Evolutionary conservation across 1,140 invertebrate genomes (phyloP), one percentile per base, ranked within the genome.

Genomic region (Bombus confusus): DNA sequence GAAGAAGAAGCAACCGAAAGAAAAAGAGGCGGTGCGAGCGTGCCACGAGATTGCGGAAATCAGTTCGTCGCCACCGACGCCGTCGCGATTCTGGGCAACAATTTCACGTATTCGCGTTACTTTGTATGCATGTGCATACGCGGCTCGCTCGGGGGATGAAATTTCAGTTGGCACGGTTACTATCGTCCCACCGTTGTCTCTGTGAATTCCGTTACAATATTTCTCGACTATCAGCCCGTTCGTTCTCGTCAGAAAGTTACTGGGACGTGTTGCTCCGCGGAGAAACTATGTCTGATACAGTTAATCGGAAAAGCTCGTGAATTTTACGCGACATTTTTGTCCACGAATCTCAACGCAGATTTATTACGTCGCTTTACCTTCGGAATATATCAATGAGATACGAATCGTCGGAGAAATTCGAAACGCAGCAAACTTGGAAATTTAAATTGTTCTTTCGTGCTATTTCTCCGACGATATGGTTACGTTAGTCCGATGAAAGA

Each of bases 121-220:
- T 64, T 41, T 62, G 66, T 37, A 83, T 71, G 64, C 57, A 39
- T 25, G 3, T 22, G 18, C 31, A 18, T 47, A 73, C 34, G n/a
- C 41, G 31, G 31, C 8, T 69, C 39, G 52, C 34, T 18, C 12
- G 76, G 69, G 57, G 74, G 81, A 90, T 81, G 86, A 90, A 90
- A 90, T 90, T 90, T 90, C 86, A 87, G 85, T 89, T 87, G 81
- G 69, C 81, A 89, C 77, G 41, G 41, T 68, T 39, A 68, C 83
- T 80, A 86, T 89, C 83, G 83, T 39, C 77, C 85, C 85, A 71
- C 57, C 76, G 79, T 73, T 86, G 87, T 88, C 83, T 85, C 78
- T 74, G 52, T 43, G 72, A 86, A 79, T 76, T 86, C 85, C 85
- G 88, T 89, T 89, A 86, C 71, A 85, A 83, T 86, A 89, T 89